Percentiles rank a stretch among this genome's conserved stretches.
Conservation (phyloP, 2,797 vertebrate species). For the Pteronotus mesoamericanus region DNA sequence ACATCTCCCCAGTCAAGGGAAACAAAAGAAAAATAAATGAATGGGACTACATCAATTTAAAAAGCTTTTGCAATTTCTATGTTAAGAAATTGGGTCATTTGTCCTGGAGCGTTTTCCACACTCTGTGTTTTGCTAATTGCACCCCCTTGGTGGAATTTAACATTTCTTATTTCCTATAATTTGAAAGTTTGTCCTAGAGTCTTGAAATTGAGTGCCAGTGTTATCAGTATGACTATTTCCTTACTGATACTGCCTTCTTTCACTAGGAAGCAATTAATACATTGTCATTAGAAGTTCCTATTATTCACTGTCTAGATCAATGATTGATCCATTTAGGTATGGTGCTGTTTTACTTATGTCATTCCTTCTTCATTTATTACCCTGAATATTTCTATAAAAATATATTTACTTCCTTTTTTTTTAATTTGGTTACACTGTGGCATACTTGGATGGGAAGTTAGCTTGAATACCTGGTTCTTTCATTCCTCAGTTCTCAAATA, state of each 20-base stretch:
- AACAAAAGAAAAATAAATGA: too few species aligned
- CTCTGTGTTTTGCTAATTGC: background rate
- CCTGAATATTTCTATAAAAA: background rate
- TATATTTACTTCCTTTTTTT: background rate
- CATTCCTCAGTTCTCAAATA: background rate
- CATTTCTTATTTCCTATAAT: background rate
- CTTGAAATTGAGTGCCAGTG: background rate
- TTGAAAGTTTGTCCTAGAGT: background rate
- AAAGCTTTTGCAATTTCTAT: background rate
- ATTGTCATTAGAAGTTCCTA: background rate
- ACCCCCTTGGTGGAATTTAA: background rate
- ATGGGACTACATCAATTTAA: too few species aligned
- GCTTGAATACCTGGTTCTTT: background rate
- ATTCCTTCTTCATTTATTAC: conserved; percentile 21
- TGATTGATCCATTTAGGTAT: background rate
- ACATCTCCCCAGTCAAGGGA: too few species aligned
- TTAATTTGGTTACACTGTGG: background rate
- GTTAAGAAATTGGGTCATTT: background rate
- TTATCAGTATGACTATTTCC: background rate
- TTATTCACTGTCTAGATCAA: background rate
- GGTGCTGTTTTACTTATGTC: background rate
- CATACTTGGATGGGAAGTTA: background rate
- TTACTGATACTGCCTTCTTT: background rate
- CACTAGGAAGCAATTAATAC: background rate
- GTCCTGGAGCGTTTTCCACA: background rate